A percentile compares a stretch with the other conserved stretches of the same genome.
Evolutionary conservation across 1,140 invertebrate genomes (phyloP).

Genomic region (Drosophila watanabei): DNA sequence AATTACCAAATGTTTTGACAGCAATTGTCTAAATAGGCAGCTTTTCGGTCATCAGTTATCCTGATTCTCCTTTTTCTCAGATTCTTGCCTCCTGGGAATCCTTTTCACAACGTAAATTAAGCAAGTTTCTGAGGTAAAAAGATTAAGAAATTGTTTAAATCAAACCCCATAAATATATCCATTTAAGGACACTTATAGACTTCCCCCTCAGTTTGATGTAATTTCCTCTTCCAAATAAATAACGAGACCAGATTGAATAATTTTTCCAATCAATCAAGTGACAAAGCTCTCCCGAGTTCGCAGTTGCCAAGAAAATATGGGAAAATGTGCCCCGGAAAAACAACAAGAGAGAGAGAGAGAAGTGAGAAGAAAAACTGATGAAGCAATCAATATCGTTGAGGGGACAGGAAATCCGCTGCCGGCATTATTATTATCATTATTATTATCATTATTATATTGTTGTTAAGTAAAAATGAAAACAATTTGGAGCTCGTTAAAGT

Average conservation of each 20-base stretch:
- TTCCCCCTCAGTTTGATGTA: neutral
- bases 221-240: constrained; percentile 36
- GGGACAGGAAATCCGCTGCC: constrained; percentile 54
- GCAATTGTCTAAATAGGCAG: constrained; percentile 80
- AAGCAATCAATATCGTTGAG: constrained; percentile 77
- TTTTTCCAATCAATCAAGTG: constrained; percentile 82
- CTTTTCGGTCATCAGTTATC: constrained; percentile 2
- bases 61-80: neutral
- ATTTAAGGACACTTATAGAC: neutral
- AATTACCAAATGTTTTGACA: constrained; percentile 85
- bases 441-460: constrained; percentile 52
- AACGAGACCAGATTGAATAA: constrained; percentile 75
- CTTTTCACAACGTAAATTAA: too few relatives aligned
- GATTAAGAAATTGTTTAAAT: neutral
- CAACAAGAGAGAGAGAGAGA: too few relatives aligned
- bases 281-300: constrained; percentile 42
- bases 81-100: constrained; percentile 13
- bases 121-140: neutral
- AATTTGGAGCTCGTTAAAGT: constrained; percentile 83
- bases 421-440: constrained; percentile 38
- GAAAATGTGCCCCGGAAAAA: neutral
- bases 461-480: constrained; percentile 74
- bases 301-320: constrained; percentile 11
- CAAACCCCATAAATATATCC: neutral
- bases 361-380: constrained; percentile 26